These are phyloP conservation scores for Incurvaria masculella DNA, from an alignment of 2,888 invertebrate species.

Conservation along the genomic window DNA sequence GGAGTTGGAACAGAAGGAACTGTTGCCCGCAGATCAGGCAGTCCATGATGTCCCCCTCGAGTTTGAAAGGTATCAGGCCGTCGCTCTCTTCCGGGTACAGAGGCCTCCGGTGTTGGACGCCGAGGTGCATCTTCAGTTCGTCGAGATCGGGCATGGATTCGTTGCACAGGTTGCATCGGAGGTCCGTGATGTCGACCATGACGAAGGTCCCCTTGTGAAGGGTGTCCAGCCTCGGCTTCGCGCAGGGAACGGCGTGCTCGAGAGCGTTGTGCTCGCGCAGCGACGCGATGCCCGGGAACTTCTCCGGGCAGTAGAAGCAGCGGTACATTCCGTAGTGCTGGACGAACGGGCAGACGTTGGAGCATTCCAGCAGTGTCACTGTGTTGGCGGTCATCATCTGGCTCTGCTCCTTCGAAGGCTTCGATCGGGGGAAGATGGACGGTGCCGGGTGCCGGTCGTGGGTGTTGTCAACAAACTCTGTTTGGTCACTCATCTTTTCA, in stretches of 20 bases:
- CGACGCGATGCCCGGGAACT: not conserved
- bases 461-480: not conserved
- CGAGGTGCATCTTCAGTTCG: not conserved
- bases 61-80: not conserved
- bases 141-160: not conserved
- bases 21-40: constrained; percentile 40
- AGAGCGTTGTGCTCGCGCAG: constrained; percentile 22
- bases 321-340: constrained; percentile 48
- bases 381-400: not conserved
- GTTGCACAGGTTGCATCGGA: constrained; percentile 37
- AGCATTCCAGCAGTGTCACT: constrained; percentile 33
- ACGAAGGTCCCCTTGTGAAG: not conserved
- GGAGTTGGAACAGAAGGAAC: constrained; percentile 41
- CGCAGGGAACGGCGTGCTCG: not conserved
- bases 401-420: not conserved
- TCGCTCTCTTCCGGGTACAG: not conserved
- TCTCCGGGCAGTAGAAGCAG: constrained; percentile 39
- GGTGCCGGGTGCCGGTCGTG: not conserved
- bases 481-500: not conserved
- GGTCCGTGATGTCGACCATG: constrained; percentile 40
- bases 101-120: not conserved
- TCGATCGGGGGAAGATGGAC: not conserved
- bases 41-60: not conserved
- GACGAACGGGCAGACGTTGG: constrained; percentile 41
- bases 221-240: not conserved